phyloP scores from a whole-genome alignment of 2,113 vertebrate species.

The Lepisosteus osseus region DNA sequence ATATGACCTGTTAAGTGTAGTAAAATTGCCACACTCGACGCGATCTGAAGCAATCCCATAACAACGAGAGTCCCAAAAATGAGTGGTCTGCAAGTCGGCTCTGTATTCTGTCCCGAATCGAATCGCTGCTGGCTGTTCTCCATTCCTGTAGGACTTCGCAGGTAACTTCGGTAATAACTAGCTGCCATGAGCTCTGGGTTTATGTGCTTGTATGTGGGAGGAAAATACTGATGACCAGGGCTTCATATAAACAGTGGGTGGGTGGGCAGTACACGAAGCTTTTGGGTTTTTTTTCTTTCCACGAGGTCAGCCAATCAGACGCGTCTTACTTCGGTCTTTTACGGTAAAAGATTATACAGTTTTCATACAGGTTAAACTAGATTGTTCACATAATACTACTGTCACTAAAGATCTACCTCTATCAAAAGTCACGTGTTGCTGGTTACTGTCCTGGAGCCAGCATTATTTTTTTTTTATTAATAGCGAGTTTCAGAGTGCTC shows the following conservation, averaged over 20 bases:
- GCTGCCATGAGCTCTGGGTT: constrained; percentile 62
- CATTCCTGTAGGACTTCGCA: constrained; percentile 59
- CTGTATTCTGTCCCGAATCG: constrained; percentile 51
- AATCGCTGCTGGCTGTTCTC: constrained; percentile 61
- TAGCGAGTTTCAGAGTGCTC: too few species aligned
- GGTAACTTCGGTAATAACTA: constrained; percentile 65
- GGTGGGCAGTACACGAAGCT: constrained; percentile 48
- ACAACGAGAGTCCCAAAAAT: constrained; percentile 77
- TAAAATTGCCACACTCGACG: constrained; percentile 88
- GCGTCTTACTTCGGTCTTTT: background rate
- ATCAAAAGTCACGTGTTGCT: too few species aligned
- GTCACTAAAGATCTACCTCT: too few species aligned
- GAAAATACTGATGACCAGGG: constrained; percentile 36
- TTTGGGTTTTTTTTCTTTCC: background rate
- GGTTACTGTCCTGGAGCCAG: too few species aligned
- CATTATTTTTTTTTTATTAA: too few species aligned
- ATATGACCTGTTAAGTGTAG: constrained; percentile 90
- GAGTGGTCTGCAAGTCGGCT: constrained; percentile 65
- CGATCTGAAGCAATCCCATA: constrained; percentile 87
- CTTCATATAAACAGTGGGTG: constrained; percentile 62
- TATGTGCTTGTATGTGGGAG: constrained; percentile 45
- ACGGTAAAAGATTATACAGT: background rate
- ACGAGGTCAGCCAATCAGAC: constrained; percentile 58
- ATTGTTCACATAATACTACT: background rate
- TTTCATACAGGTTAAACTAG: background rate